phyloP scores from a whole-genome alignment of 1,140 invertebrate genomes.

The Berghia stephanieae region DNA sequence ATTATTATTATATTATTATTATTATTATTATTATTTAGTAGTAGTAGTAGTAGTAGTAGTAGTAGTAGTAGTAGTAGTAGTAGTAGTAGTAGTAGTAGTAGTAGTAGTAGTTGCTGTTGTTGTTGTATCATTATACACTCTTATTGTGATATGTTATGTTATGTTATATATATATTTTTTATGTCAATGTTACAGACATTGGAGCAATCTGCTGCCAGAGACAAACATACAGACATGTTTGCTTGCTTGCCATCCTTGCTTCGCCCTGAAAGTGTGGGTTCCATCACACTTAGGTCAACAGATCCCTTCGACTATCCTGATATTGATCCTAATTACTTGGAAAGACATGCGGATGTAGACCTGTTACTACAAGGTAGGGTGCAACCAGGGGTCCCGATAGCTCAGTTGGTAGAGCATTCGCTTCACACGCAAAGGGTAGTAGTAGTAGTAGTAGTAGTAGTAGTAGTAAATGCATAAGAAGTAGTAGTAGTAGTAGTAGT shows the following conservation, averaged over 20 bases:
- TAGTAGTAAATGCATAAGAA: slow-evolving; percentile 69
- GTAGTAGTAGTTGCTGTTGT: no score
- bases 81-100: no score
- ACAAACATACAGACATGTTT: no score
- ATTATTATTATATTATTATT: no score
- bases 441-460: slow-evolving; percentile 33
- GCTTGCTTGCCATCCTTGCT: slow-evolving; percentile 25
- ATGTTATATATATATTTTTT: no score
- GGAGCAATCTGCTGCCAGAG: no score
- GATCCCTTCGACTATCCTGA: slow-evolving; percentile 83
- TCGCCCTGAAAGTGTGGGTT: slow-evolving; percentile 51
- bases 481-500: slow-evolving; percentile 87
- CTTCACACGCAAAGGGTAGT: slow-evolving; percentile 27
- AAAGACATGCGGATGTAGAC: slow-evolving; percentile 41
- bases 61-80: no score
- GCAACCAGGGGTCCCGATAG: not conserved
- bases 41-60: no score
- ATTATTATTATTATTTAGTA: no score
- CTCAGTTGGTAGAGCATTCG: not conserved
- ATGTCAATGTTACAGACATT: no score
- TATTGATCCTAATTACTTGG: slow-evolving; percentile 76
- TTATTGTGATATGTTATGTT: no score
- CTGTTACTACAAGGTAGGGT: slow-evolving; percentile 45
- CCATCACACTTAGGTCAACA: slow-evolving; percentile 57
- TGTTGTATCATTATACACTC: no score